Conservation (phyloP, 1,140 invertebrate species). For the Carcinoscorpius rotundicauda region DNA sequence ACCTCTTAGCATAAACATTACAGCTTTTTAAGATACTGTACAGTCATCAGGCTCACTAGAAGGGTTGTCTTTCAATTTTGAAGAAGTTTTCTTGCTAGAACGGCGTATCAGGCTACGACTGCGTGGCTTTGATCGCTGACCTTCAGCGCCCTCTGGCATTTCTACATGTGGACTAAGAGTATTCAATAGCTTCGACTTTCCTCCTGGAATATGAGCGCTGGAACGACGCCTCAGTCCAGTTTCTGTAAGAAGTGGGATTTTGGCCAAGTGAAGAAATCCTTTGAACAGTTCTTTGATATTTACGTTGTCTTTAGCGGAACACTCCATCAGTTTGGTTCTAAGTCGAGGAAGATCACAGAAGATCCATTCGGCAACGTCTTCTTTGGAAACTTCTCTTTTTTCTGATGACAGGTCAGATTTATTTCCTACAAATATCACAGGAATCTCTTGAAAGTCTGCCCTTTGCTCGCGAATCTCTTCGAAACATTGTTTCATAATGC, state of each 20-base stretch:
- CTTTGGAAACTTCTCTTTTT: constrained; percentile 42
- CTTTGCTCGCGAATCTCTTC: constrained; percentile 69
- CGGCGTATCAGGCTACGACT: constrained; percentile 62
- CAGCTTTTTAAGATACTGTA: too few relatives aligned
- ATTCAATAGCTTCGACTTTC: neutral
- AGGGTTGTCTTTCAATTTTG: too few relatives aligned
- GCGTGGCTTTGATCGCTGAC: constrained; percentile 41
- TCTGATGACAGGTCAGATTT: constrained; percentile 54
- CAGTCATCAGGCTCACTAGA: too few relatives aligned
- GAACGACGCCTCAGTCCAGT: constrained; percentile 52
- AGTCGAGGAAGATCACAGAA: constrained; percentile 51
- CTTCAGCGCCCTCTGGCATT: too few relatives aligned
- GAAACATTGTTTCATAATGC: constrained; percentile 63
- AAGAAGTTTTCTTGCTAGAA: constrained; percentile 48
- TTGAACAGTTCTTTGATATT: constrained; percentile 55
- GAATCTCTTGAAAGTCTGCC: constrained; percentile 62
- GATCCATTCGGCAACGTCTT: constrained; percentile 67
- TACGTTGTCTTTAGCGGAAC: constrained; percentile 61
- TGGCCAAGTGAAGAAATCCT: constrained; percentile 28
- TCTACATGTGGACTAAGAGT: too few relatives aligned
- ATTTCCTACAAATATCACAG: constrained; percentile 73
- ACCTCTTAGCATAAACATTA: too few relatives aligned
- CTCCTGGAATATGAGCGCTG: constrained; percentile 47
- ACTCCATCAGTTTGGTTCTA: constrained; percentile 47
- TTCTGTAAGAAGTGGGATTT: constrained; percentile 22